A percentile compares a stretch with the other conserved stretches of the same genome.
Evolutionary conservation across 2,797 vertebrate species (phyloP).

Genomic region (Chaenodraco wilsoni): DNA sequence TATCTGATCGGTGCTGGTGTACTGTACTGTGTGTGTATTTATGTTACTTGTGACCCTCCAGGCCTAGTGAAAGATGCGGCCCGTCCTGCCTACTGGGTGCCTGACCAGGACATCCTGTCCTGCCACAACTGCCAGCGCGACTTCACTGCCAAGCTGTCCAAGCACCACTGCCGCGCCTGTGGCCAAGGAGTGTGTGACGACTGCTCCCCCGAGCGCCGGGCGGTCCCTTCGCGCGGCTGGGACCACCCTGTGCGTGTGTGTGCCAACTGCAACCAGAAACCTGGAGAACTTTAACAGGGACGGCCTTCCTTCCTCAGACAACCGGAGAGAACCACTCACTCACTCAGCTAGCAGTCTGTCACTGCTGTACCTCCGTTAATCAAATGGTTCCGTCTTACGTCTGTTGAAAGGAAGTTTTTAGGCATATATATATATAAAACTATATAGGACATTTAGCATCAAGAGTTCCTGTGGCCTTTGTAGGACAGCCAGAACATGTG

Average conservation of each 20-base stretch:
- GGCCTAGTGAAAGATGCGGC: slow-evolving; percentile 97
- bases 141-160: slow-evolving; percentile 96
- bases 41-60: slow-evolving; percentile 55
- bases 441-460: slow-evolving; percentile 50
- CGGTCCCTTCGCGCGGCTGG: slow-evolving; percentile 97
- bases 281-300: slow-evolving; percentile 93
- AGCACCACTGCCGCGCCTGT: slow-evolving; percentile 98
- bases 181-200: slow-evolving; percentile 97
- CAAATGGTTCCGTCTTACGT: slow-evolving; percentile 64
- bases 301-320: slow-evolving; percentile 62
- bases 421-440: slow-evolving; percentile 28
- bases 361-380: slow-evolving; percentile 70
- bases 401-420: slow-evolving; percentile 71
- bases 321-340: slow-evolving; percentile 60
- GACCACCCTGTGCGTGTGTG: slow-evolving; percentile 98
- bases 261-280: slow-evolving; percentile 93
- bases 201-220: slow-evolving; percentile 92
- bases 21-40: slow-evolving; percentile 1
- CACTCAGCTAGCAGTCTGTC: slow-evolving; percentile 64
- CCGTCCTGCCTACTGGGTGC: slow-evolving; percentile 97
- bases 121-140: slow-evolving; percentile 94
- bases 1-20: neutral
- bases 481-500: slow-evolving; percentile 72
- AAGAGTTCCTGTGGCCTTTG: slow-evolving; percentile 77
- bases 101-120: slow-evolving; percentile 95